Evolutionary conservation across 2,113 vertebrate genomes (phyloP).

Genomic region (Oxyura jamaicensis): DNA sequence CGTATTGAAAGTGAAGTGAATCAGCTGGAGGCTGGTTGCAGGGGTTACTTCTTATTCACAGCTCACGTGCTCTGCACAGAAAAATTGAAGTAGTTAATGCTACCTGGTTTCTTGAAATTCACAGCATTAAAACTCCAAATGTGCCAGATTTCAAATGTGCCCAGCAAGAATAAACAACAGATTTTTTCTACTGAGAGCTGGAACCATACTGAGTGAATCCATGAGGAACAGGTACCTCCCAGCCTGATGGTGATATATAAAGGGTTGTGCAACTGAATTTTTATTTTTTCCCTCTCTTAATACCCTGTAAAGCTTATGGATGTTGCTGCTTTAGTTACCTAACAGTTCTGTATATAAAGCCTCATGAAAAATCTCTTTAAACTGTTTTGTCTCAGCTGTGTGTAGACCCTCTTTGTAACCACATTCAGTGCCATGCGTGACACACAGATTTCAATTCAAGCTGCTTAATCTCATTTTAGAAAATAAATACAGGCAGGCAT

Average conservation of each 20-base stretch:
- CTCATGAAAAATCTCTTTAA: not conserved
- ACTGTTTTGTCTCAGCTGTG: not conserved
- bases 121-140: not conserved
- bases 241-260: not conserved
- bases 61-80: not conserved
- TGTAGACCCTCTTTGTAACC: not conserved
- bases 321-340: not conserved
- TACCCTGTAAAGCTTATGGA: not conserved
- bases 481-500: not conserved
- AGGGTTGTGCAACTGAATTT: not conserved
- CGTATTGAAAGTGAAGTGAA: not conserved
- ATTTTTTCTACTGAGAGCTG: not conserved
- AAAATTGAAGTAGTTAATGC: not conserved
- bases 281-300: not conserved
- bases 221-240: not conserved
- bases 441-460: constrained; percentile 26
- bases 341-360: not conserved
- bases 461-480: constrained; percentile 12
- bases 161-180: not conserved
- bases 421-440: not conserved
- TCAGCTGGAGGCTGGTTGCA: not conserved
- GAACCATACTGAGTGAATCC: rapidly evolving
- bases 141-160: not conserved
- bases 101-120: constrained; percentile 20
- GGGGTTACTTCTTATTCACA: not conserved